Percentiles rank a stretch among this genome's conserved stretches.
phyloP scores from a whole-genome alignment of 2,797 vertebrate species.

The Aeoliscus strigatus region DNA sequence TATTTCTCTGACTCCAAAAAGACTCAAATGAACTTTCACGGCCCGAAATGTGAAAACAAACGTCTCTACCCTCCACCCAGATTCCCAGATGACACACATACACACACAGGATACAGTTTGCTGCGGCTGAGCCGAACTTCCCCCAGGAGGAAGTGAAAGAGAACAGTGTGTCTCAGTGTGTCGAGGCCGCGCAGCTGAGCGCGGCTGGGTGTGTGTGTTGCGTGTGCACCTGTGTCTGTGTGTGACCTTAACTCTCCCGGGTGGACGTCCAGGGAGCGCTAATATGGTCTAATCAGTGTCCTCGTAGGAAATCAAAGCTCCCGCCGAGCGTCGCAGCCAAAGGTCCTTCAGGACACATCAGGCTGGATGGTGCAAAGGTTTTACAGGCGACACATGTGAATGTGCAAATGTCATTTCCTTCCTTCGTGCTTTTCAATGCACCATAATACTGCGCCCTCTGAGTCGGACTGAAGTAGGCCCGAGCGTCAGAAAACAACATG shows the following conservation, averaged over 20 bases:
- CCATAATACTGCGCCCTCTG: too few species aligned
- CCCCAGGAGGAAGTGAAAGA: slow-evolving; percentile 58
- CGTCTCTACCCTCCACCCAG: too few species aligned
- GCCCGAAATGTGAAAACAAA: too few species aligned
- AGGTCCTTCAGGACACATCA: slow-evolving; percentile 19
- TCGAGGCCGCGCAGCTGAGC: neutral
- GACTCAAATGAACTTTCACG: neutral
- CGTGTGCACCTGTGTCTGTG: slow-evolving; percentile 10
- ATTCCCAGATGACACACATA: slow-evolving; percentile 11
- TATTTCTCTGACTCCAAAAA: neutral
- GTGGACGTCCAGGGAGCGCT: slow-evolving; percentile 47
- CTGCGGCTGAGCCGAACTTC: slow-evolving; percentile 13
- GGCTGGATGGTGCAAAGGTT: slow-evolving; percentile 9
- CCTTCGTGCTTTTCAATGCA: slow-evolving; percentile 5
- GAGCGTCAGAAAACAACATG: too few species aligned
- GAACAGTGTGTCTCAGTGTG: slow-evolving; percentile 44
- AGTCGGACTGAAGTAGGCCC: too few species aligned
- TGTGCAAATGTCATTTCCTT: slow-evolving; percentile 6
- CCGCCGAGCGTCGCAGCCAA: slow-evolving; percentile 22
- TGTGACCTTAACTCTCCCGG: slow-evolving; percentile 27
- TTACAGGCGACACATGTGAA: too few species aligned
- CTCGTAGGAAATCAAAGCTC: slow-evolving; percentile 38
- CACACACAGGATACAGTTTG: slow-evolving; percentile 38
- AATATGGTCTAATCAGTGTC: slow-evolving; percentile 61
- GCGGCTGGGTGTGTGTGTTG: slow-evolving; percentile 5